Base-by-base conservation (phyloP, 2,797 vertebrate species). In the Ceryle rudis region DNA sequence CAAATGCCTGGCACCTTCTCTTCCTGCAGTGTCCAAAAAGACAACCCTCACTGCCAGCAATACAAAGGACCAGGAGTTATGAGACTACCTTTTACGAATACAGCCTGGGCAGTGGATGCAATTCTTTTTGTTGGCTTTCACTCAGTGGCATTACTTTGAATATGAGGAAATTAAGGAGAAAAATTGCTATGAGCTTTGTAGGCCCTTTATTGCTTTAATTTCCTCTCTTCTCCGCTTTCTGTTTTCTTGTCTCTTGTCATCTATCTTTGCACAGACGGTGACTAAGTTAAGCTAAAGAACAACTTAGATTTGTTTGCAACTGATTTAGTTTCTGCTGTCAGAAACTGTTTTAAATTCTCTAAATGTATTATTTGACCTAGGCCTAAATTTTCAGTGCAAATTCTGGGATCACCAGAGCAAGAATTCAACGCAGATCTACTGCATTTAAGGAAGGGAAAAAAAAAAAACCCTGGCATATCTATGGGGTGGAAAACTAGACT, bases 1-100 rank as follows among this genome's bases (percentile, higher is more conserved):
- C 88, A 93, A 93, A 86, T 66, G 80, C 92, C 67, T 95, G 88
- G 93, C 92, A 96, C 86, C 95, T 92, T 81, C 66, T 91, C 81
- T 86, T 74, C 66, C 89, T 29, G 51, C 88, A 70, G 74, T 35
- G 58, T 81, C 86, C 95, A 87, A 81, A 91, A 79, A 72, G 90
- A 94, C 70, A 62, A 21, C 51, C 49, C 73, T 92, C 58, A 15
- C 88, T 86, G 82, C 82, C 54, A 65, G 51, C 3, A 1, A 58
- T 17, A 86, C 62, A 89, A 78, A 79, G 66, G 73, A 88, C 58
- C 15, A 9, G 73, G 62, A 88, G 66, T 74, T 86, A 86, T 81
- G 60, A 81, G 55, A 41, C 71, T 77, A 74, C 55, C 71, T 94
- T 85, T 93, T 84, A 90, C 79, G 87, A 95, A 80, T 41, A 82